Conservation (phyloP, 2,797 vertebrate genomes). For the Karalla daura region DNA sequence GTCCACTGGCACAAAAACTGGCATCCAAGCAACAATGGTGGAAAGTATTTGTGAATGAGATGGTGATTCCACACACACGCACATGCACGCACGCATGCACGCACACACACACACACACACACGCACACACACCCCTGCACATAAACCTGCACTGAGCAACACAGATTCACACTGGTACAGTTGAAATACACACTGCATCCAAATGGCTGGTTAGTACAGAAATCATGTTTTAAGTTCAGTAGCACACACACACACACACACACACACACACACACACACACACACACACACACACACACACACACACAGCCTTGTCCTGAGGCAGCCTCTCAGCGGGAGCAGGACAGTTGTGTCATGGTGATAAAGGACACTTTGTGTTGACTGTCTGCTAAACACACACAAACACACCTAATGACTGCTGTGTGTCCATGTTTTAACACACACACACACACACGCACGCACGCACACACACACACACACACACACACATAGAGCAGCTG, state of each 20-base stretch:
- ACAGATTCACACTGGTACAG: neutral
- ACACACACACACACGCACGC: constrained; percentile 51
- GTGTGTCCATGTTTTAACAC: constrained; percentile 59
- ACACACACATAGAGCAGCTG: constrained; percentile 59
- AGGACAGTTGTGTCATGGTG: constrained; percentile 62
- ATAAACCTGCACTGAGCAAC: neutral
- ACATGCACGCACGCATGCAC: neutral
- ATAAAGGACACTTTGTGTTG: constrained; percentile 73
- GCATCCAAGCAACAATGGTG: constrained; percentile 76
- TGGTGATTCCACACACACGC: constrained; percentile 28
- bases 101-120: neutral
- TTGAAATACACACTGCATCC: constrained; percentile 21
- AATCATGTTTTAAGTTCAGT: constrained; percentile 6
- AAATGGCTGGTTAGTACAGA: constrained; percentile 18
- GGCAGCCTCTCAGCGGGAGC: constrained; percentile 46
- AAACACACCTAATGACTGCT: constrained; percentile 61
- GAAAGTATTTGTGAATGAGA: constrained; percentile 80
- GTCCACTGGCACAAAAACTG: constrained; percentile 36
- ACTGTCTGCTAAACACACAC: constrained; percentile 55
- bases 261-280: constrained; percentile 4
- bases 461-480: constrained; percentile 49
- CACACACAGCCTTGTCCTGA: constrained; percentile 35
- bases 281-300: constrained; percentile 12
- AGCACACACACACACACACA: constrained; percentile 4
- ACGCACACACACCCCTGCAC: neutral